Evolutionary conservation across 1,140 invertebrate species (phyloP).

Genomic region (Ptiloglossa arizonensis): DNA sequence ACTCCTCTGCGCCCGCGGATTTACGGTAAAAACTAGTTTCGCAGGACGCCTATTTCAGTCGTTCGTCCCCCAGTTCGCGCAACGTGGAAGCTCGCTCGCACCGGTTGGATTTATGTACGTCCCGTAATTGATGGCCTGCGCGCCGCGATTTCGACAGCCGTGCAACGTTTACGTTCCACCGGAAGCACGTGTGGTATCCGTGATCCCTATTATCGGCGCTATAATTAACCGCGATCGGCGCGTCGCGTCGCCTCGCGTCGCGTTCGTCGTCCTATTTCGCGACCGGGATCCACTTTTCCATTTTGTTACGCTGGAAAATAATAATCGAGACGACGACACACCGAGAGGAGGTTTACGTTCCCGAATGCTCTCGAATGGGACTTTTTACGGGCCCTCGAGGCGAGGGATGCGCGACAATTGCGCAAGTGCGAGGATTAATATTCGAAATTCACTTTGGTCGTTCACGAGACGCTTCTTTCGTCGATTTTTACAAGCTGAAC

Average conservation of each 20-base stretch:
- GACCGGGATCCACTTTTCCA: too few species aligned
- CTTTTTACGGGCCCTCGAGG: too few species aligned
- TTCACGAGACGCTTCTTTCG: too few species aligned
- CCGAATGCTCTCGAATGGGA: too few species aligned
- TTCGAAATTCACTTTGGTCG: too few species aligned
- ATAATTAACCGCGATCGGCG: slow-evolving; percentile 49
- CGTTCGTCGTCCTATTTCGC: too few species aligned
- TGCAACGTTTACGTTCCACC: slow-evolving; percentile 23
- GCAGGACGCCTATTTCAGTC: slow-evolving; percentile 72
- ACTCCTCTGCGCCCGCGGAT: slow-evolving; percentile 59
- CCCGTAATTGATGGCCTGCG: slow-evolving; percentile 48
- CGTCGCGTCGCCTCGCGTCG: background rate
- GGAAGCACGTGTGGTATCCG: slow-evolving; percentile 9
- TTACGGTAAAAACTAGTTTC: slow-evolving; percentile 79
- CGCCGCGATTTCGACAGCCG: slow-evolving; percentile 38
- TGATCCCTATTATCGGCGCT: slow-evolving; percentile 25
- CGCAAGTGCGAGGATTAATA: too few species aligned
- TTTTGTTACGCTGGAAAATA: too few species aligned
- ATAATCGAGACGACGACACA: too few species aligned
- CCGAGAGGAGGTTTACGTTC: too few species aligned
- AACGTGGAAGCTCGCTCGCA: slow-evolving; percentile 56
- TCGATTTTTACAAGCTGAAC: too few species aligned
- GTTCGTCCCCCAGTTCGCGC: slow-evolving; percentile 59
- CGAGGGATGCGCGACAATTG: too few species aligned
- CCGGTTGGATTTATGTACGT: slow-evolving; percentile 44